phyloP scores from a whole-genome alignment of 2,797 vertebrate species.

The Monodelphis domestica region DNA sequence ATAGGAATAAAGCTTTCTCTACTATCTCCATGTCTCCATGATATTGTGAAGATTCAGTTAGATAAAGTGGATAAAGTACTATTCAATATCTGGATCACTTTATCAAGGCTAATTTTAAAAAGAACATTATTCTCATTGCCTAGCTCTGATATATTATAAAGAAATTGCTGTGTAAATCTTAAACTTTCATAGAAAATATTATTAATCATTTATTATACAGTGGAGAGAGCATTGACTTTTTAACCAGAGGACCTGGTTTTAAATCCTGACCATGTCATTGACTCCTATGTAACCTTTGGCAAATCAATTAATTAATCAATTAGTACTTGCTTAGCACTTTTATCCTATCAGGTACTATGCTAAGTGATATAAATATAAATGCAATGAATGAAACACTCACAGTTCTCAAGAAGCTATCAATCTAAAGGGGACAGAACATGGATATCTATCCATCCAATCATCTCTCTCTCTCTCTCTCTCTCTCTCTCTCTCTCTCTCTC shows the following conservation, averaged over 20 bases:
- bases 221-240: neutral
- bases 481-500: too few species aligned
- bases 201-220: neutral
- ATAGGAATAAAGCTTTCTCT: neutral
- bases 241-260: neutral
- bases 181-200: neutral
- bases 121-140: neutral
- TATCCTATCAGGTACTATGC: neutral
- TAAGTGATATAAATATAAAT: too few species aligned
- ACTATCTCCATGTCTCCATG: neutral
- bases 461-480: too few species aligned
- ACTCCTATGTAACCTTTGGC: neutral
- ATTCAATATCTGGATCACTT: neutral
- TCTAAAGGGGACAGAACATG: too few species aligned
- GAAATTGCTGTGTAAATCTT: neutral
- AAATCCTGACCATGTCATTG: neutral
- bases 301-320: too few species aligned
- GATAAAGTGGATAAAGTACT: too few species aligned
- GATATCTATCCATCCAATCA: too few species aligned
- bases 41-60: neutral
- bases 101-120: neutral
- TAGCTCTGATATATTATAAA: rapidly evolving
- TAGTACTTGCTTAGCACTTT: neutral
- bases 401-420: neutral
- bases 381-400: neutral